Conservation (phyloP, 2,888 invertebrate species). For the Pachliopta kotzebuea region DNA sequence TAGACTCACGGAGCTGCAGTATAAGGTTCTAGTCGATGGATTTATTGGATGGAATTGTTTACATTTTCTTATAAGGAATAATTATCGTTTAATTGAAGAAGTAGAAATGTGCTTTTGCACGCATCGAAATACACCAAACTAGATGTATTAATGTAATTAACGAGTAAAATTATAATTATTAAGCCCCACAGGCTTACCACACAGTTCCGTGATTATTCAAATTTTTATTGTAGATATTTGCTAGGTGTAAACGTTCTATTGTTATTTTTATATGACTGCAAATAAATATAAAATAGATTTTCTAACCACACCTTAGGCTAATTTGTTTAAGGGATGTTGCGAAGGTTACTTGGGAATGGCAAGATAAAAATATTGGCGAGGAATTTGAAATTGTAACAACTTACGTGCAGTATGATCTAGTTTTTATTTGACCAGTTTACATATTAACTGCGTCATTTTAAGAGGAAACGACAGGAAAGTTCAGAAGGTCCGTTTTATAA, state of each 20-base stretch:
- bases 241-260: slow-evolving; percentile 72
- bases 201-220: slow-evolving; percentile 61
- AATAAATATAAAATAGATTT: slow-evolving; percentile 67
- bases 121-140: slow-evolving; percentile 73
- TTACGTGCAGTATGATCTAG: background rate
- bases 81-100: slow-evolving; percentile 52
- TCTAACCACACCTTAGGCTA: slow-evolving; percentile 71
- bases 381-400: slow-evolving; percentile 17
- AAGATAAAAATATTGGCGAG: slow-evolving; percentile 34
- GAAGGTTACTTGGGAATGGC: slow-evolving; percentile 36
- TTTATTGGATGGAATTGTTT: slow-evolving; percentile 72
- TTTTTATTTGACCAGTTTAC: background rate
- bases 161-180: slow-evolving; percentile 55
- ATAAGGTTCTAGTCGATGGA: slow-evolving; percentile 53
- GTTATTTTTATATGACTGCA: slow-evolving; percentile 80
- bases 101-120: slow-evolving; percentile 79
- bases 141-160: slow-evolving; percentile 52
- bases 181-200: slow-evolving; percentile 71
- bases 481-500: slow-evolving; percentile 33
- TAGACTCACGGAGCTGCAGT: slow-evolving; percentile 29
- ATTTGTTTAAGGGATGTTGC: slow-evolving; percentile 45
- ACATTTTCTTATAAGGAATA: slow-evolving; percentile 49
- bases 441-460: background rate
- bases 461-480: slow-evolving; percentile 24
- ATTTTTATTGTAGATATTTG: slow-evolving; percentile 73